Evolutionary conservation across 1,140 invertebrate species (phyloP).

Genomic region (Dinoponera quadriceps): DNA sequence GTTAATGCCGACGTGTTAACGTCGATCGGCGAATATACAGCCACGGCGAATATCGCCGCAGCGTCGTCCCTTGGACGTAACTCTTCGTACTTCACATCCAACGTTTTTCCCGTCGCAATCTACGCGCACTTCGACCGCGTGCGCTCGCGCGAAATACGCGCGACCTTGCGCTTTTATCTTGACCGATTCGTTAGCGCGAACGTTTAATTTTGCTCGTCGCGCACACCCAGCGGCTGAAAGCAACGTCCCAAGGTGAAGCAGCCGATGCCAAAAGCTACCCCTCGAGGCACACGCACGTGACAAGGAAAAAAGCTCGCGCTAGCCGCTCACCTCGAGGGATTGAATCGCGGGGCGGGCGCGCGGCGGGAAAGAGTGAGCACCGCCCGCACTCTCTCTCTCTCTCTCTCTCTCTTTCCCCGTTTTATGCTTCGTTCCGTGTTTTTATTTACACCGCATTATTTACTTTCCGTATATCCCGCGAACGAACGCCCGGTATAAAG

Average conservation of each 20-base stretch:
- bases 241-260: slow-evolving; percentile 45
- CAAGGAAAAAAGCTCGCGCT: slow-evolving; percentile 42
- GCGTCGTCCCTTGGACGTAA: neutral
- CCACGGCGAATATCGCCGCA: slow-evolving; percentile 8
- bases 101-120: slow-evolving; percentile 5
- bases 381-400: slow-evolving; percentile 40
- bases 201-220: slow-evolving; percentile 27
- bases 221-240: neutral
- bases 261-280: slow-evolving; percentile 48
- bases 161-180: slow-evolving; percentile 25
- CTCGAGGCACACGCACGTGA: slow-evolving; percentile 2
- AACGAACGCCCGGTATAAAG: slow-evolving; percentile 74
- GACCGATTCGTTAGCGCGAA: slow-evolving; percentile 30
- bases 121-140: too few relatives aligned
- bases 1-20: too few relatives aligned
- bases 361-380: neutral
- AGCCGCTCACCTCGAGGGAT: slow-evolving; percentile 49
- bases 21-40: too few relatives aligned
- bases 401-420: too few relatives aligned
- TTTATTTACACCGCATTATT: slow-evolving; percentile 82
- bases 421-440: slow-evolving; percentile 68
- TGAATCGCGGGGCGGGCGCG: slow-evolving; percentile 36
- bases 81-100: neutral
- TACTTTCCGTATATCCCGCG: slow-evolving; percentile 76
- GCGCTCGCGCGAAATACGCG: slow-evolving; percentile 1